A percentile compares a stretch with the other conserved stretches of the same genome.
These are phyloP conservation scores for Lemur catta DNA, from an alignment of 2,797 vertebrate species.

Conservation along the genomic window DNA sequence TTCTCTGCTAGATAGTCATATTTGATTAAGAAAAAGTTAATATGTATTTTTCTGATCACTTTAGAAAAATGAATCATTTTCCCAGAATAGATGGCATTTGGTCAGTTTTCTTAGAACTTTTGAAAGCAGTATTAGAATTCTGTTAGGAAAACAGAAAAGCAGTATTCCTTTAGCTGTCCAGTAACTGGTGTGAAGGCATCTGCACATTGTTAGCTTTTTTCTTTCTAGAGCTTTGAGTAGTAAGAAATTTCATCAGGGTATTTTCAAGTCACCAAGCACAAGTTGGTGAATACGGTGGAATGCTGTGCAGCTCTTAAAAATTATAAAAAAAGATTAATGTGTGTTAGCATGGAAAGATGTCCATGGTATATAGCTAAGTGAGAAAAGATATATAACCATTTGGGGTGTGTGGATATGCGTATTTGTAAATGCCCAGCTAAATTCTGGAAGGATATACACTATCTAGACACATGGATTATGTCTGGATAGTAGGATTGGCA, in stretches of 20 bases:
- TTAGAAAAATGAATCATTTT: conserved; percentile 26
- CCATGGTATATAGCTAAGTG: background rate
- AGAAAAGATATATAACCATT: background rate
- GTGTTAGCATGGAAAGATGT: background rate
- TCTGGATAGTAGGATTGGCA: background rate
- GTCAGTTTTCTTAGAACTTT: background rate
- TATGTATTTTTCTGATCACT: background rate
- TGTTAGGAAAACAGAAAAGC: background rate
- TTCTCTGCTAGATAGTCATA: background rate
- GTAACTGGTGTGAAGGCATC: background rate
- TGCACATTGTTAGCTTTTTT: background rate
- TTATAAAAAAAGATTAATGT: background rate
- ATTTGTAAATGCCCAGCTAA: background rate
- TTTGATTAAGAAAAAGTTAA: background rate
- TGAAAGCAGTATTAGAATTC: background rate
- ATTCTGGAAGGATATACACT: background rate
- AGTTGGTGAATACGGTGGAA: background rate
- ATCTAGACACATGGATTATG: background rate
- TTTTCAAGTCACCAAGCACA: background rate
- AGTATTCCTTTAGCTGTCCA: background rate
- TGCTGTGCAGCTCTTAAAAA: background rate
- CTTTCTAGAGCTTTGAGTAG: background rate
- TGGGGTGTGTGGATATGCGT: background rate
- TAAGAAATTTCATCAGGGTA: background rate
- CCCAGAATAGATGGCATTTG: background rate